Conservation (phyloP, 2,888 invertebrate genomes). For the Ceriagrion tenellum region DNA sequence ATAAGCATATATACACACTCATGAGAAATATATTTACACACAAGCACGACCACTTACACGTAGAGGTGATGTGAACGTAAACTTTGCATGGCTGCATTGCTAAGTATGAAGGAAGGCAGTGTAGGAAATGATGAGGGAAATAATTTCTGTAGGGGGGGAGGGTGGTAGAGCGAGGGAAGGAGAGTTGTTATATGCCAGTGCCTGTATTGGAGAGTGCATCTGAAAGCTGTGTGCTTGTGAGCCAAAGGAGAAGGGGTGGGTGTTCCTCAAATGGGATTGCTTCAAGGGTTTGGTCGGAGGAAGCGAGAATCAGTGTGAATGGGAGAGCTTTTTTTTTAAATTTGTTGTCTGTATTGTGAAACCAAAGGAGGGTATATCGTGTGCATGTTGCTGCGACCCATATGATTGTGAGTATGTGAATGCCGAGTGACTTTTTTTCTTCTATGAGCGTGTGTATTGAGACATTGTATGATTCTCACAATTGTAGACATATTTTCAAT, state of each 20-base stretch:
- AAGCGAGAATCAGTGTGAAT: neutral
- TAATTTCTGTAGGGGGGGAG: neutral
- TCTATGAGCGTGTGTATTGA: neutral
- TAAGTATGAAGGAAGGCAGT: neutral
- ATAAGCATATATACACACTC: slow-evolving; percentile 3
- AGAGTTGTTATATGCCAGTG: slow-evolving; percentile 52
- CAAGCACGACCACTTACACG: neutral
- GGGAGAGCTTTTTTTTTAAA: neutral
- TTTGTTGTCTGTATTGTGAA: slow-evolving; percentile 14
- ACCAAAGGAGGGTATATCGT: slow-evolving; percentile 44
- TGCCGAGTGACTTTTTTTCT: neutral
- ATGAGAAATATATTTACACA: neutral
- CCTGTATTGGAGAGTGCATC: slow-evolving; percentile 49
- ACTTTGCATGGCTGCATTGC: neutral
- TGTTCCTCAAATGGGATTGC: neutral
- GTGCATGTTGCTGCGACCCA: neutral
- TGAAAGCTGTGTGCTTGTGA: neutral
- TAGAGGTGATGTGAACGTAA: neutral
- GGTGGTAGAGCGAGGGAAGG: neutral
- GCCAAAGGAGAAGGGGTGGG: neutral
- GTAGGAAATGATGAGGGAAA: neutral
- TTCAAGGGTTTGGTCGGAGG: neutral
- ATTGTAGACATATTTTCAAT: slow-evolving; percentile 42
- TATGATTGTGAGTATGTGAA: neutral
- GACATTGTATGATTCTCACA: slow-evolving; percentile 21